These are phyloP conservation scores for Ptychochromis oligacanthus DNA, from an alignment of 2,113 vertebrate genomes.

Conservation along the genomic window DNA sequence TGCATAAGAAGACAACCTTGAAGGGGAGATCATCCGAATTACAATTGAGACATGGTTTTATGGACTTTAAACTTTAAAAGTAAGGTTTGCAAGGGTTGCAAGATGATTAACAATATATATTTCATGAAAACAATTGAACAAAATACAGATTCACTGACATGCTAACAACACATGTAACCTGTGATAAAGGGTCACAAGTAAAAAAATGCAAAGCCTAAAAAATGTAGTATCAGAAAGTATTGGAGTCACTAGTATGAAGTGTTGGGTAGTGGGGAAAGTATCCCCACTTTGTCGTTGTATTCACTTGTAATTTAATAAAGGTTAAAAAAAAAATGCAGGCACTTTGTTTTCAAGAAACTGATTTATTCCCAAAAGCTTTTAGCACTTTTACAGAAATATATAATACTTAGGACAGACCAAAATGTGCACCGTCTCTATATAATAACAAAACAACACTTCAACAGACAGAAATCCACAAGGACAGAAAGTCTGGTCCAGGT, in stretches of 20 bases:
- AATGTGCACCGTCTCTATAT: neutral
- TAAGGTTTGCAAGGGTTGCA: neutral
- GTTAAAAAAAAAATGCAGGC: neutral
- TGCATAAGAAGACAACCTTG: neutral
- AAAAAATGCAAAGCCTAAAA: rapidly evolving
- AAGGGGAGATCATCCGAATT: neutral
- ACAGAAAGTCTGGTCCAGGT: neutral
- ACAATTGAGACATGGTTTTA: neutral
- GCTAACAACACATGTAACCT: neutral
- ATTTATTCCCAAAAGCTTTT: neutral
- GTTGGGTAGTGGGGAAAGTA: too few species aligned
- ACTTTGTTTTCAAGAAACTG: neutral
- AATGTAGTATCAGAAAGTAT: too few species aligned
- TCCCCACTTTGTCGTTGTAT: neutral
- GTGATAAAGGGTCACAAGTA: neutral
- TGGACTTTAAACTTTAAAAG: neutral
- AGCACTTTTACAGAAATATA: neutral
- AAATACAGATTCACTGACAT: neutral
- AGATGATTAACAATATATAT: neutral
- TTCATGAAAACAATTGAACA: neutral
- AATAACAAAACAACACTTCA: neutral
- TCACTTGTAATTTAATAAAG: rapidly evolving
- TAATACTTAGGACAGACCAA: neutral
- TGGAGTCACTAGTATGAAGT: too few species aligned
- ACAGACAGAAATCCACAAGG: neutral